Base-by-base conservation (phyloP, 2,888 invertebrate species). In the Ceramica pisi region DNA sequence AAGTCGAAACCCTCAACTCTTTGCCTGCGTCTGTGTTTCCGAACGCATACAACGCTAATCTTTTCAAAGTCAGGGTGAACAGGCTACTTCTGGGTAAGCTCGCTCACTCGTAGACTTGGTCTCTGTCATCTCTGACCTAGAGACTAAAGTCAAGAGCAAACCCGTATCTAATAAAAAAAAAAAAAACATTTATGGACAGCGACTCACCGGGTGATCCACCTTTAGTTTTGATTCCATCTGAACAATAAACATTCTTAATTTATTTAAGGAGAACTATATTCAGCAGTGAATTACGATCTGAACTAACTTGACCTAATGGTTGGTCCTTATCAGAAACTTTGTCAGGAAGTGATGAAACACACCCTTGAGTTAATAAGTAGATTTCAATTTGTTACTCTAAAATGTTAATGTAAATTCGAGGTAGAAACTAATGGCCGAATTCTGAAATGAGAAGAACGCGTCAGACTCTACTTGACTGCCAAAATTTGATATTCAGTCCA, bases 311-410 rank as follows among this genome's bases (percentile, higher is more conserved):
- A 31, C 0, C 16, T 7, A 12, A n/a, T 48, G 9, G 9, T 19
- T 9, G 1, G 1, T 6, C 10, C 6, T 21, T 60, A 46, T 62
- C 63, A 19, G 62, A 76, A 71, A 60, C 62, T 50, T 44, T 55
- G 67, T 73, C 53, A 19, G 62, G 48, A 78, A 55, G 44, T 63
- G 26, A 14, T 53, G 38, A 55, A 71, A 59, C 10, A 66, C 38
- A 67, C n/a, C 31, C 7, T 41, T 73, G 23, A 4, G 23, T 44
- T 23, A 19, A 26, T 71, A 3, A 10, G 26, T 16, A 21, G 5
- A 12, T 8, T 16, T 16, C 23, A 2, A 26, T 26, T n/a, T 9
- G n/a, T 59, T 31, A 31, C 46, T 64, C 9, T 21, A 35, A 64
- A 31, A 66, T 6, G 1, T 9, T 0, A 35, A 31, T 66, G 1